Evolutionary conservation across 2,113 vertebrate genomes (phyloP).

Genomic region (Fulica atra): DNA sequence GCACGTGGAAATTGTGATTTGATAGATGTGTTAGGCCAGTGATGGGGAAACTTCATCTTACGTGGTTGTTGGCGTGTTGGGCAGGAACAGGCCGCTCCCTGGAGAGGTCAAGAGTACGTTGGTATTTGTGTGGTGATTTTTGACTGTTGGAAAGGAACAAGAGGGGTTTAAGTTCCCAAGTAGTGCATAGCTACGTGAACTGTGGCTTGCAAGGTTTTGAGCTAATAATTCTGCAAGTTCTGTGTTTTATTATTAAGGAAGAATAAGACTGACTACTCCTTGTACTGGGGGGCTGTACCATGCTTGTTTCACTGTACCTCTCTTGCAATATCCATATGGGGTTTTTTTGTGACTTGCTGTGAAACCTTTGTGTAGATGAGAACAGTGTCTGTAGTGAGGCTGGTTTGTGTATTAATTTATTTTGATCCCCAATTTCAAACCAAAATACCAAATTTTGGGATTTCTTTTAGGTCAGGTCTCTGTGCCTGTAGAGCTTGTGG

Average conservation of each 20-base stretch:
- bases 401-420: neutral
- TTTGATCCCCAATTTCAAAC: neutral
- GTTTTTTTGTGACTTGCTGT: neutral
- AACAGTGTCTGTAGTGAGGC: neutral
- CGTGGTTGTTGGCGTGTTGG: neutral
- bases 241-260: neutral
- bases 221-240: neutral
- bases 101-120: neutral
- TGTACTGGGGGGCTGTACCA: neutral
- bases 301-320: neutral
- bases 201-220: neutral
- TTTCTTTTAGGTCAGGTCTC: neutral
- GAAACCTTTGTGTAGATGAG: neutral
- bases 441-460: neutral
- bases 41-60: constrained; percentile 2
- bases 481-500: neutral
- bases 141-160: neutral
- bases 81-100: constrained; percentile 19
- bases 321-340: neutral
- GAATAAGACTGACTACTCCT: neutral
- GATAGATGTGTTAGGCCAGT: neutral
- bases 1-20: neutral
- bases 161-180: neutral
- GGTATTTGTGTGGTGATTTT: constrained; percentile 42
- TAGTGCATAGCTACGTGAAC: neutral